Percentiles rank a stretch among this genome's conserved stretches.
Evolutionary conservation across 2,113 vertebrate species (phyloP).

Genomic region (Fregetta grallaria): DNA sequence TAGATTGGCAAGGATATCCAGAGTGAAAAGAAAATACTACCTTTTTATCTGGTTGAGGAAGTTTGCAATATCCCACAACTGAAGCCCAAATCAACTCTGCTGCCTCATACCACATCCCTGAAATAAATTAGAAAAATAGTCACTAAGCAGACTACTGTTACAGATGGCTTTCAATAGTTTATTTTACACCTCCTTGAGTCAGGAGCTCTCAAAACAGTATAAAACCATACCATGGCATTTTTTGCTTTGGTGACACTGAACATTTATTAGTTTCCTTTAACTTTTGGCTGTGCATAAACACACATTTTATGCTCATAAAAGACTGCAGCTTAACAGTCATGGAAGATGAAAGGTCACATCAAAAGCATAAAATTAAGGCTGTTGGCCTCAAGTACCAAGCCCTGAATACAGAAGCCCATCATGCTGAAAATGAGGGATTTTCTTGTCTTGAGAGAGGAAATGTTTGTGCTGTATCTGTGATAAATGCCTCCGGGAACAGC

Average conservation of each 20-base stretch:
- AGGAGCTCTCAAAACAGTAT: neutral
- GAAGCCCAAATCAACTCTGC: constrained; percentile 91
- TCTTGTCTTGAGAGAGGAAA: neutral
- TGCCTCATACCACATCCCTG: constrained; percentile 93
- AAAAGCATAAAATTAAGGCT: neutral
- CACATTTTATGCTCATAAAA: neutral
- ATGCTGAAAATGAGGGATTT: neutral
- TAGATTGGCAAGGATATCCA: neutral
- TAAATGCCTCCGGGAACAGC: neutral
- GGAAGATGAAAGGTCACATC: neutral
- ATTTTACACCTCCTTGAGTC: neutral
- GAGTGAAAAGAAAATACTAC: constrained; percentile 22
- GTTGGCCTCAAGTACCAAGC: neutral
- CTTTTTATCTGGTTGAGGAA: constrained; percentile 94
- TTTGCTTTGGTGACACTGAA: neutral
- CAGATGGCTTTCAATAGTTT: neutral
- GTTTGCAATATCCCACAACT: constrained; percentile 82
- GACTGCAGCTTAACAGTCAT: neutral
- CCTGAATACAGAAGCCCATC: neutral
- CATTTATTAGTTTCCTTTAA: neutral
- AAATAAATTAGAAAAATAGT: neutral
- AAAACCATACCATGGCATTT: neutral
- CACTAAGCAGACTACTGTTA: neutral
- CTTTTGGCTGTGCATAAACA: neutral
- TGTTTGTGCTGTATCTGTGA: neutral